Evolutionary conservation across 2,113 vertebrate species (phyloP).

Genomic region (Syrmaticus mikado): DNA sequence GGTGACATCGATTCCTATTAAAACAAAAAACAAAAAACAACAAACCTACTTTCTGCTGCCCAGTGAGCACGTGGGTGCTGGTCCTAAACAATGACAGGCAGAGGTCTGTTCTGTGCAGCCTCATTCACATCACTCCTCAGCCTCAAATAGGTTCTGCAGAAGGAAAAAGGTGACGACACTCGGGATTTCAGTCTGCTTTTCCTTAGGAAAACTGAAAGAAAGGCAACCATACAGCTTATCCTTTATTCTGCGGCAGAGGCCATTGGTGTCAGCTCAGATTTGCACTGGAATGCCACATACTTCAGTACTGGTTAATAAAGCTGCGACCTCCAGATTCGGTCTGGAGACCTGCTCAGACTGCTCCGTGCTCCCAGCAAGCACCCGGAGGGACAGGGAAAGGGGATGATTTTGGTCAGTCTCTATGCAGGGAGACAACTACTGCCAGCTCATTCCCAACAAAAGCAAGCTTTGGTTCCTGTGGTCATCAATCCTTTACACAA

Average conservation of each 20-base stretch:
- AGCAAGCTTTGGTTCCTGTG: background rate
- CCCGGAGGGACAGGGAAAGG: background rate
- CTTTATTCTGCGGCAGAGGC: background rate
- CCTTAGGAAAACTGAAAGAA: background rate
- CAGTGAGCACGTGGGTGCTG: background rate
- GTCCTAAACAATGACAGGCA: background rate
- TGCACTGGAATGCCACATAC: background rate
- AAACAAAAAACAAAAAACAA: no score
- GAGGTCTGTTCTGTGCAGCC: background rate
- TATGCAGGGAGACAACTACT: background rate
- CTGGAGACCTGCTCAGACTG: background rate
- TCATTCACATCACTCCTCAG: background rate
- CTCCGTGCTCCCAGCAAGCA: background rate
- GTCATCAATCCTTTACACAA: background rate
- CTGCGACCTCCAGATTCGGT: slow-evolving; percentile 21
- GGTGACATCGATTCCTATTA: background rate
- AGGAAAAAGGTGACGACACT: background rate
- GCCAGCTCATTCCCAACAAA: background rate
- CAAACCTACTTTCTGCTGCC: background rate
- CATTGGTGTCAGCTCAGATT: background rate
- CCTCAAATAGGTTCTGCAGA: background rate
- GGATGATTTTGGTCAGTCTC: background rate
- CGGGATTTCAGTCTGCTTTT: background rate
- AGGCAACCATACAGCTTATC: background rate
- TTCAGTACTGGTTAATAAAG: slow-evolving; percentile 7